These are phyloP conservation scores for Diaprepes abbreviatus DNA, from an alignment of 2,888 invertebrate genomes.

Conservation along the genomic window DNA sequence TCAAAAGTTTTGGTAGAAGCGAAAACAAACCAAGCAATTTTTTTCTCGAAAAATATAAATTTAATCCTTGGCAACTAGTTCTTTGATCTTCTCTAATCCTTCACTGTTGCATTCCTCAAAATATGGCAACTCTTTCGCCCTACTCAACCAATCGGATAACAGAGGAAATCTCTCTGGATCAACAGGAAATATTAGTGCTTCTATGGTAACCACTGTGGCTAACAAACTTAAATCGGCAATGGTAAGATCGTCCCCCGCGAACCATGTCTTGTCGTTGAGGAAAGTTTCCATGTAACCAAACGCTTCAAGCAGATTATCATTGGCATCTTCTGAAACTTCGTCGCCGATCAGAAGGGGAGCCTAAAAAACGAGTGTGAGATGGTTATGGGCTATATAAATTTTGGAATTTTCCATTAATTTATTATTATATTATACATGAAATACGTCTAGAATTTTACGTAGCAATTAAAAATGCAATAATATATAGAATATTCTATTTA, in stretches of 20 bases:
- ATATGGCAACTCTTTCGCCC: conserved; percentile 57
- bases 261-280: conserved; percentile 53
- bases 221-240: conserved; percentile 62
- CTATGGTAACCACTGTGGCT: conserved; percentile 68
- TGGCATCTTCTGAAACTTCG: conserved; percentile 62
- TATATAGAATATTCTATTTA: too few relatives aligned
- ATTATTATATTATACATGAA: too few relatives aligned
- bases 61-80: conserved; percentile 28
- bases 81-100: conserved; percentile 53
- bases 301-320: conserved; percentile 63
- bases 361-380: too few relatives aligned
- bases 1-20: too few relatives aligned
- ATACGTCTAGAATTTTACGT: too few relatives aligned
- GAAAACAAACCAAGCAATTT: too few relatives aligned
- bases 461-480: too few relatives aligned
- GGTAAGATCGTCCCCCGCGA: conserved; percentile 58
- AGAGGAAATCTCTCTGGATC: conserved; percentile 63
- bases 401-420: too few relatives aligned
- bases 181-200: conserved; percentile 64
- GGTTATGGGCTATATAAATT: too few relatives aligned
- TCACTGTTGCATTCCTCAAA: conserved; percentile 58
- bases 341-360: conserved; percentile 57
- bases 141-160: conserved; percentile 66
- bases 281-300: conserved; percentile 60
- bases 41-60: too few relatives aligned